phyloP scores from a whole-genome alignment of 2,888 invertebrate species.

The Pachydiplax longipennis region DNA sequence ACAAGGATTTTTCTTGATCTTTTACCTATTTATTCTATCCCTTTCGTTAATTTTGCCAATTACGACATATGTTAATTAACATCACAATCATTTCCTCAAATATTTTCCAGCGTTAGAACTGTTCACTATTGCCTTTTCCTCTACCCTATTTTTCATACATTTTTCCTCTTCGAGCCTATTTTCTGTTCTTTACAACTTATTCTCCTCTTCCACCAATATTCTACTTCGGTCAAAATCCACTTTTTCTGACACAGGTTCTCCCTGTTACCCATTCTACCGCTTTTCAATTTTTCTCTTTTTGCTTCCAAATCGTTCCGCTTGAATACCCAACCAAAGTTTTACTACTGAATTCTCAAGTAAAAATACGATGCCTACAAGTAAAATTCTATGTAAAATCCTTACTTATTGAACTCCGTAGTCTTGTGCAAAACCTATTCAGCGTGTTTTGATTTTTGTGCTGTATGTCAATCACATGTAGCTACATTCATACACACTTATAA shows the following conservation, averaged over 20 bases:
- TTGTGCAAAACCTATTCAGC: no score
- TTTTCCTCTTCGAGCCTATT: background rate
- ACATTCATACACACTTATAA: no score
- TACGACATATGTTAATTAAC: no score
- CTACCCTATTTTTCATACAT: background rate
- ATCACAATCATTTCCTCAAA: background rate
- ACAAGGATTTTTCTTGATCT: background rate
- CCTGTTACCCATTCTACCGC: background rate
- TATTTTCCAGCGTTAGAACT: background rate
- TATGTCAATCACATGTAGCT: no score
- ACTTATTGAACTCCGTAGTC: no score
- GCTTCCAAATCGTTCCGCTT: background rate
- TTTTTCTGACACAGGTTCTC: no score
- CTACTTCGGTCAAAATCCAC: no score
- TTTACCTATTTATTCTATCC: background rate
- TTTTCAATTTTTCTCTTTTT: background rate
- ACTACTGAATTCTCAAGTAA: background rate
- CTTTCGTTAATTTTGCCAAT: no score
- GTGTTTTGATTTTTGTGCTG: no score
- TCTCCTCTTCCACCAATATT: no score
- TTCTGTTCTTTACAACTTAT: background rate
- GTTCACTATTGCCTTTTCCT: background rate
- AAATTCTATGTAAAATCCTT: background rate
- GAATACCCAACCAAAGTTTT: background rate
- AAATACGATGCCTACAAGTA: background rate